Conservation (phyloP, 2,888 invertebrate species). For the Mythimna loreyi region DNA sequence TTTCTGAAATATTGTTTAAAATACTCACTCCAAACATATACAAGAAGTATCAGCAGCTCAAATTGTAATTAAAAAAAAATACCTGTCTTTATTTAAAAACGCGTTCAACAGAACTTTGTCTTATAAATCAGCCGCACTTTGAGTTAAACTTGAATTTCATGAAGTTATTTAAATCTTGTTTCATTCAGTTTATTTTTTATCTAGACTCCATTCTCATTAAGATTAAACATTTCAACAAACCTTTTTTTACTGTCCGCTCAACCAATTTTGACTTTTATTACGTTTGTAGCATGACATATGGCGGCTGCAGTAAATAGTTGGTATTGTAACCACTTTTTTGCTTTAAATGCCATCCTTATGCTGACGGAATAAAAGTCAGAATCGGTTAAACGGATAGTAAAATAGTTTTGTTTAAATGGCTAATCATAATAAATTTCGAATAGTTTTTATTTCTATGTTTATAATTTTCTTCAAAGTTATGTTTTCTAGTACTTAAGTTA, state of each 20-base stretch:
- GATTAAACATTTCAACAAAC: too few relatives aligned
- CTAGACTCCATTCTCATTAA: neutral
- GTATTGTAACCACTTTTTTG: too few relatives aligned
- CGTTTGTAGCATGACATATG: too few relatives aligned
- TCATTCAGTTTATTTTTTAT: neutral
- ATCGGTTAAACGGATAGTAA: too few relatives aligned
- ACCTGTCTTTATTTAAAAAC: neutral
- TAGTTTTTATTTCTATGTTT: neutral
- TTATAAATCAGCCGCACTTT: slow-evolving; percentile 64
- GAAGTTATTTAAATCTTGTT: slow-evolving; percentile 53
- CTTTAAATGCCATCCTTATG: too few relatives aligned
- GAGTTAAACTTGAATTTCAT: slow-evolving; percentile 50
- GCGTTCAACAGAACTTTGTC: neutral
- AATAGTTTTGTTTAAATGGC: too few relatives aligned
- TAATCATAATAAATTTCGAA: too few relatives aligned
- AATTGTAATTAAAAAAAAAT: neutral
- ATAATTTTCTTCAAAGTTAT: neutral
- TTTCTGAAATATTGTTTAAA: neutral
- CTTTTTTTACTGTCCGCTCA: too few relatives aligned
- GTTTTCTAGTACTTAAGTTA: neutral
- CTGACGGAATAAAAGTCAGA: too few relatives aligned
- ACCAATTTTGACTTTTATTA: too few relatives aligned
- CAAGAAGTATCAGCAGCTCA: slow-evolving; percentile 23
- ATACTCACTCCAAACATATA: neutral
- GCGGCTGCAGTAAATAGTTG: too few relatives aligned